These are phyloP conservation scores for Siderastrea radians DNA, from an alignment of 92 coral and sea anemone species.

Conservation along the genomic window DNA sequence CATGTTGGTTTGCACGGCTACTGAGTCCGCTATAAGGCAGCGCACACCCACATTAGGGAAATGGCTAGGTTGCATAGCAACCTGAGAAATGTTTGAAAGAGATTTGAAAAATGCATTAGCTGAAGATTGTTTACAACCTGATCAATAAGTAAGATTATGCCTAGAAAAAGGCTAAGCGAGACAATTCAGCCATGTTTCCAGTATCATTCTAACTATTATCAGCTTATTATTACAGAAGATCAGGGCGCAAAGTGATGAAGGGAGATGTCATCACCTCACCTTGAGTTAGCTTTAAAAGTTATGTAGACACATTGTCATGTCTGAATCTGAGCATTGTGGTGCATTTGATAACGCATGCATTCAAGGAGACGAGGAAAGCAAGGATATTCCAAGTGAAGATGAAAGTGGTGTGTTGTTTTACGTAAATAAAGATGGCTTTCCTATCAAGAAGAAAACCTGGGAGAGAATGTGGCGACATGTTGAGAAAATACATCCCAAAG, in stretches of 20 bases:
- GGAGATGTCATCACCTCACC: neutral
- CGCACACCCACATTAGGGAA: neutral
- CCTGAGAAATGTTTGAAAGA: neutral
- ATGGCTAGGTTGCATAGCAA: constrained; percentile 47
- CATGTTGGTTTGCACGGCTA: constrained; percentile 21
- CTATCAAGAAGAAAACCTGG: constrained; percentile 88
- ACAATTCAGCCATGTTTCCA: neutral
- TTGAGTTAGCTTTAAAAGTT: neutral
- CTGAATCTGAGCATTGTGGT: neutral
- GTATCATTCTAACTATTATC: neutral
- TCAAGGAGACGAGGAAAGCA: constrained; percentile 22
- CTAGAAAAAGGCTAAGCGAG: neutral
- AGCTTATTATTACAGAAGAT: neutral
- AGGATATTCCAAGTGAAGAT: constrained; percentile 38
- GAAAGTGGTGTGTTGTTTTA: constrained; percentile 81
- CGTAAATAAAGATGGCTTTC: constrained; percentile 94
- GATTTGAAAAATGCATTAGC: too few relatives aligned
- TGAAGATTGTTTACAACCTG: neutral
- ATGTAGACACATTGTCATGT: neutral
- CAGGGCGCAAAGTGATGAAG: neutral
- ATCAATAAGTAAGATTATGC: neutral
- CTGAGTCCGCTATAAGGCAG: constrained; percentile 41
- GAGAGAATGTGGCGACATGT: constrained; percentile 98
- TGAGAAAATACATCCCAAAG: constrained; percentile 92
- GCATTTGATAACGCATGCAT: constrained; percentile 1